A percentile compares a stretch with the other conserved stretches of the same genome.
These are phyloP conservation scores for Pangasianodon gigas DNA, from an alignment of 2,113 vertebrate genomes.

Conservation along the genomic window DNA sequence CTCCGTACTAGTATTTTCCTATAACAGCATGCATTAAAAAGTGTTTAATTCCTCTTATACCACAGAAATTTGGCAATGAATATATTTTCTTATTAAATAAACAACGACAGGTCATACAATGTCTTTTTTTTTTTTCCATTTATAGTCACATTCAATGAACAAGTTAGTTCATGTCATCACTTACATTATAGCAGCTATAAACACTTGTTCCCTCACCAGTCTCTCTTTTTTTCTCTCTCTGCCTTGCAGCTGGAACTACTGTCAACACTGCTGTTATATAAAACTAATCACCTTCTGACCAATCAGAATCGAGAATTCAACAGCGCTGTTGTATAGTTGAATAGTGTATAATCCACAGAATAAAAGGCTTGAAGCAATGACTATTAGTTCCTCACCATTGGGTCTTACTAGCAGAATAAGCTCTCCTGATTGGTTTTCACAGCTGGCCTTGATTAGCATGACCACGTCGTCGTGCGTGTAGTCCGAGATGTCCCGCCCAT, in stretches of 20 bases:
- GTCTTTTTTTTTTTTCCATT: no score
- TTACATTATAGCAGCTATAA: no score
- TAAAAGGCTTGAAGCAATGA: background rate
- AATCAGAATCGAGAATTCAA: background rate
- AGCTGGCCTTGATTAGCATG: conserved; percentile 96
- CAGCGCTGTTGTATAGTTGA: background rate
- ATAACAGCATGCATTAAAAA: background rate
- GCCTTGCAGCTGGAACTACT: no score
- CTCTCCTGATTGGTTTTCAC: conserved; percentile 93
- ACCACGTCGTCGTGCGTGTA: conserved; percentile 97
- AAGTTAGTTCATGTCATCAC: no score
- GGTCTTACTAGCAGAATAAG: conserved; percentile 93
- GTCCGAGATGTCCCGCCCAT: conserved; percentile 92
- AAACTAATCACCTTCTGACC: background rate
- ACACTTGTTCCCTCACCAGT: no score
- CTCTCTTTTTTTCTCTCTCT: no score
- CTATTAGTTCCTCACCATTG: conserved; percentile 81
- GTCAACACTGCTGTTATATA: no score
- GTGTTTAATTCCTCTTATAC: no score
- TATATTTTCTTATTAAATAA: no score
- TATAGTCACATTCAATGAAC: no score
- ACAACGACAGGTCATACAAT: no score
- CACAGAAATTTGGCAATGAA: no score
- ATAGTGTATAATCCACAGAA: background rate
- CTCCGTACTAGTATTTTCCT: background rate